phyloP scores from a whole-genome alignment of 2,113 vertebrate species.

The Leuciscus idus region DNA sequence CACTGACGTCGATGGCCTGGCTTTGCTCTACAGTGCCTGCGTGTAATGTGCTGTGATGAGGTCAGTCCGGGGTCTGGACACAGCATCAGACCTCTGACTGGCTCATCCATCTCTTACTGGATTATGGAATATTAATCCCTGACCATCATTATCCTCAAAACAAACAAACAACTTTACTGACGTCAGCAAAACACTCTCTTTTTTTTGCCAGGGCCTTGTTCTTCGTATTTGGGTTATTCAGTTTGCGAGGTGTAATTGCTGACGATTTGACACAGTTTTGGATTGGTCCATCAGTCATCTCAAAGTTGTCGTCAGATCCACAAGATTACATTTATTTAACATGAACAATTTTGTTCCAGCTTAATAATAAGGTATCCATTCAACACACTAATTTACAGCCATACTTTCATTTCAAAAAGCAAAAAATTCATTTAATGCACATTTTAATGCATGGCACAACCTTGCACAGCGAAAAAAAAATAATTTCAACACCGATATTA shows the following conservation, averaged over 20 bases:
- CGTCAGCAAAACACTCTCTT: constrained; percentile 17
- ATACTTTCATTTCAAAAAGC: too few relatives aligned
- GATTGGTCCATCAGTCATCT: background rate
- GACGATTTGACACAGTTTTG: background rate
- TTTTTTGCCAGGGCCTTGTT: background rate
- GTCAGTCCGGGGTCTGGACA: constrained; percentile 33
- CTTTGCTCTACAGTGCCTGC: background rate
- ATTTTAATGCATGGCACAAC: too few relatives aligned
- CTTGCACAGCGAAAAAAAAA: too few relatives aligned
- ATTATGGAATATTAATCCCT: constrained; percentile 53
- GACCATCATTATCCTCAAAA: constrained; percentile 34
- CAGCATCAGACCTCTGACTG: constrained; percentile 18
- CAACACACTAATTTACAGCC: background rate
- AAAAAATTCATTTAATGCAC: too few relatives aligned
- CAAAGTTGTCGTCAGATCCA: background rate
- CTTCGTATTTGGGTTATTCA: background rate
- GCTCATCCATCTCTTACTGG: constrained; percentile 21
- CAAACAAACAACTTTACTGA: constrained; percentile 35
- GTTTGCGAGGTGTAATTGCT: background rate
- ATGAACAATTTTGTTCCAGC: background rate
- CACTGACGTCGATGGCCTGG: constrained; percentile 14
- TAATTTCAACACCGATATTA: too few relatives aligned
- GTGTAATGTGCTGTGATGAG: constrained; percentile 13
- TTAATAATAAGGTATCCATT: background rate
- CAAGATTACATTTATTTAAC: background rate